Evolutionary conservation across 2,797 vertebrate species (phyloP).

Genomic region (Chaunax sp.): DNA sequence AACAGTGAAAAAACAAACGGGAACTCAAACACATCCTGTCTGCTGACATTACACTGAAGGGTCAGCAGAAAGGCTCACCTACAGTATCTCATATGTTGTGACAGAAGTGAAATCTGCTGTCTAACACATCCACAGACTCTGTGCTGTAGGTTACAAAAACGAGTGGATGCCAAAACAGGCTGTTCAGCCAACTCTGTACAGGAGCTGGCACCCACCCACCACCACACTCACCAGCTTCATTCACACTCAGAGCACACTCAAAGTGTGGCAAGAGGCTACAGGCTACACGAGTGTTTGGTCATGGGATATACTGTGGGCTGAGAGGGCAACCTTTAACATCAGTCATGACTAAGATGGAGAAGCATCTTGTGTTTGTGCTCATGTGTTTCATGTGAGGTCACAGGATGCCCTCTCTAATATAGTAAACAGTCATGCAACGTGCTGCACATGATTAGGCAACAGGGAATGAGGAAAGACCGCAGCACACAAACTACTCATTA

Average conservation of each 20-base stretch:
- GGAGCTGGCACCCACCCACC: slow-evolving; percentile 12
- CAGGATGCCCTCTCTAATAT: slow-evolving; percentile 20
- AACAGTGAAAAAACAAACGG: not conserved
- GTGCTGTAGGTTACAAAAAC: slow-evolving; percentile 24
- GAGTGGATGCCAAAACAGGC: slow-evolving; percentile 34
- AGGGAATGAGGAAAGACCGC: slow-evolving; percentile 16
- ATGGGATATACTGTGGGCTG: slow-evolving; percentile 2
- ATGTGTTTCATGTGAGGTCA: slow-evolving; percentile 32
- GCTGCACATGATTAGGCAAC: slow-evolving; percentile 25
- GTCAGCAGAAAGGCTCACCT: slow-evolving; percentile 7
- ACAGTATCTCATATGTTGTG: slow-evolving; percentile 2
- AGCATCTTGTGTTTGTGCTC: slow-evolving; percentile 28
- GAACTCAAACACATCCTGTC: not conserved
- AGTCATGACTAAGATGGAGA: slow-evolving; percentile 5
- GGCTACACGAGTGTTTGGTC: slow-evolving; percentile 10
- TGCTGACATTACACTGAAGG: not conserved
- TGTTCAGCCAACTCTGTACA: slow-evolving; percentile 25
- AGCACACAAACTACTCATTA: not conserved
- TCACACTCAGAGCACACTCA: slow-evolving; percentile 39
- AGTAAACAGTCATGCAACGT: slow-evolving; percentile 17
- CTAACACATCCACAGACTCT: slow-evolving; percentile 8
- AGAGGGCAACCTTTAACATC: slow-evolving; percentile 3
- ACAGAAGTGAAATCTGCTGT: slow-evolving; percentile 12
- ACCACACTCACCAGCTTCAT: slow-evolving; percentile 30
- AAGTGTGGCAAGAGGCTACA: not conserved